phyloP scores from a whole-genome alignment of 2,888 invertebrate genomes.

The Loripinus fragilis region DNA sequence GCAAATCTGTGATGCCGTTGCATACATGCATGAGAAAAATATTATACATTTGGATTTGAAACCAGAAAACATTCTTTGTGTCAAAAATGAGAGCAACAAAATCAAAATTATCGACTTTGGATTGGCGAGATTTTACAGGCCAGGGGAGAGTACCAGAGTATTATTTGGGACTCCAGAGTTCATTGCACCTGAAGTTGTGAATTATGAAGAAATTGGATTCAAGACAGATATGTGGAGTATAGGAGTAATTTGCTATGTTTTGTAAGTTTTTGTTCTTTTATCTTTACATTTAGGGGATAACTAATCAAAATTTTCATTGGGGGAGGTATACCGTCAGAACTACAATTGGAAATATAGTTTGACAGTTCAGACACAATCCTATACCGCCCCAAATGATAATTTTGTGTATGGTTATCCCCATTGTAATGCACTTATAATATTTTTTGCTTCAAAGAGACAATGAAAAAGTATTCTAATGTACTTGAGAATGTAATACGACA shows the following conservation, averaged over 20 bases:
- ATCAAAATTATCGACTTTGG: slow-evolving; percentile 99
- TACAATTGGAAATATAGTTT: too few relatives aligned
- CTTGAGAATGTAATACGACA: too few relatives aligned
- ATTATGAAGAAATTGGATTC: slow-evolving; percentile 81
- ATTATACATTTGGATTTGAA: slow-evolving; percentile 99
- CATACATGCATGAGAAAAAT: slow-evolving; percentile 97
- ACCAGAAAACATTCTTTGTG: slow-evolving; percentile 99
- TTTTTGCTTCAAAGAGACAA: too few relatives aligned
- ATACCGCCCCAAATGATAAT: too few relatives aligned
- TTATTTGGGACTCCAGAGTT: slow-evolving; percentile 83
- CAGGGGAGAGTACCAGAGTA: slow-evolving; percentile 91
- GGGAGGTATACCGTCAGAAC: too few relatives aligned
- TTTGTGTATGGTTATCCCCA: too few relatives aligned
- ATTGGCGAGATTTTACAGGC: slow-evolving; percentile 95
- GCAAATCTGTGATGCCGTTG: slow-evolving; percentile 98
- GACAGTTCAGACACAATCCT: too few relatives aligned
- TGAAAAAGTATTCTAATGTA: too few relatives aligned
- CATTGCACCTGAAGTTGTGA: slow-evolving; percentile 83
- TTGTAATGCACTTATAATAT: too few relatives aligned
- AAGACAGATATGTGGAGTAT: slow-evolving; percentile 83
- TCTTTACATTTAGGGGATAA: too few relatives aligned
- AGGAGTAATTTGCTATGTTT: slow-evolving; percentile 83
- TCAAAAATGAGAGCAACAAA: slow-evolving; percentile 96
- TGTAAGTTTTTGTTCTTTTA: too few relatives aligned
- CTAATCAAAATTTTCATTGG: too few relatives aligned